These are phyloP conservation scores for Romanomermis culicivorax DNA, from an alignment of 2,888 invertebrate genomes.

Conservation along the genomic window DNA sequence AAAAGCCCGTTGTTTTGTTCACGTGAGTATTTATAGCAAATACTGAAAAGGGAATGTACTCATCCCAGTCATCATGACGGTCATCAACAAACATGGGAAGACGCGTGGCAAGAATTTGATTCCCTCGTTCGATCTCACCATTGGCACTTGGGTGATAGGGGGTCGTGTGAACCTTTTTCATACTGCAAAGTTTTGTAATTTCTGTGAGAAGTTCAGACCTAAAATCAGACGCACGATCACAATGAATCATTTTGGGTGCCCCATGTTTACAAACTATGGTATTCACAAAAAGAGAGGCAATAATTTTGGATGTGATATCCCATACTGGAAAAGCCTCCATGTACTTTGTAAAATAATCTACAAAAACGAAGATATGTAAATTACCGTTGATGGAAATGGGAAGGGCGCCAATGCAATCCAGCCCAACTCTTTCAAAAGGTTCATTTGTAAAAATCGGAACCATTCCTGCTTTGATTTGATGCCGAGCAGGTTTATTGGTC, in stretches of 20 bases:
- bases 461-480: conserved; percentile 6
- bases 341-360: conserved; percentile 15
- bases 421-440: conserved; percentile 16
- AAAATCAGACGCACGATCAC: neutral
- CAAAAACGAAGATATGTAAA: conserved; percentile 15
- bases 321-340: conserved; percentile 20
- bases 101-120: conserved; percentile 15
- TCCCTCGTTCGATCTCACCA: conserved; percentile 13
- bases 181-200: neutral
- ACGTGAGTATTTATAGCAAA: conserved; percentile 16
- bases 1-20: conserved; percentile 14
- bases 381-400: conserved; percentile 12
- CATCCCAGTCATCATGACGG: conserved; percentile 19
- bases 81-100: conserved; percentile 15
- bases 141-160: conserved; percentile 13
- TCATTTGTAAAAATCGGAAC: conserved; percentile 9
- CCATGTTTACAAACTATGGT: neutral
- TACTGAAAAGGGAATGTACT: conserved; percentile 14
- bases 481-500: neutral
- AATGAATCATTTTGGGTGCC: neutral
- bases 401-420: conserved; percentile 18
- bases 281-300: conserved; percentile 16
- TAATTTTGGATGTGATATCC: conserved; percentile 21
- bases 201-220: neutral
- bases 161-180: neutral